Conservation (phyloP, 2,888 invertebrate genomes). For the Ctena decussata region DNA sequence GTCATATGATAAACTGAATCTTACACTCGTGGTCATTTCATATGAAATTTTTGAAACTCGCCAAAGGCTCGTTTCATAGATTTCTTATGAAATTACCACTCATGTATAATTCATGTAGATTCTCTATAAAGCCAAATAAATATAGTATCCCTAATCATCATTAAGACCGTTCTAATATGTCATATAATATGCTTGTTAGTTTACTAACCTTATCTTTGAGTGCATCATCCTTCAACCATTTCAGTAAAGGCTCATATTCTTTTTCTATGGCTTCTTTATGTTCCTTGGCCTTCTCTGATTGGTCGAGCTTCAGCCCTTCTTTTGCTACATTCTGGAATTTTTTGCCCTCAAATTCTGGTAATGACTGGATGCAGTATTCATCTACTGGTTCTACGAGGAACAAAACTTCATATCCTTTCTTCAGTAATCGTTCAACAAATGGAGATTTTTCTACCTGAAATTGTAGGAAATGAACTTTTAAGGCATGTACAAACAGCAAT, state of each 20-base stretch:
- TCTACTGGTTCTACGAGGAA: constrained; percentile 98
- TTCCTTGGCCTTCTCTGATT: constrained; percentile 92
- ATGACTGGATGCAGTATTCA: constrained; percentile 98
- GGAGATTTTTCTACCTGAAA: constrained; percentile 92
- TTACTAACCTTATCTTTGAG: constrained; percentile 91
- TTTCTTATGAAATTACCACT: no score
- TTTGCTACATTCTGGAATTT: constrained; percentile 99
- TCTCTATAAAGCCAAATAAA: no score
- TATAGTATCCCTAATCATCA: no score
- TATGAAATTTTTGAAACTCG: no score
- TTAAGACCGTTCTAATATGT: no score
- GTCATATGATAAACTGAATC: no score
- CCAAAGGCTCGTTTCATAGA: no score
- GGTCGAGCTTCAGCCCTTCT: constrained; percentile 95
- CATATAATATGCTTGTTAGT: no score
- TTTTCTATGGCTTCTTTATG: constrained; percentile 91
- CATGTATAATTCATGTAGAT: no score
- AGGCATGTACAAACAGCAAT: no score
- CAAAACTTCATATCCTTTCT: constrained; percentile 98
- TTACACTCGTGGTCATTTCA: no score
- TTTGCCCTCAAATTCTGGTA: constrained; percentile 99
- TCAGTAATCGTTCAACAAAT: constrained; percentile 97
- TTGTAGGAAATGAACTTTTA: neutral
- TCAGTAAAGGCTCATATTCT: constrained; percentile 95
- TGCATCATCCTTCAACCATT: constrained; percentile 95